Base-by-base conservation (phyloP, 2,797 vertebrate species). In the Cossypha polioptera region DNA sequence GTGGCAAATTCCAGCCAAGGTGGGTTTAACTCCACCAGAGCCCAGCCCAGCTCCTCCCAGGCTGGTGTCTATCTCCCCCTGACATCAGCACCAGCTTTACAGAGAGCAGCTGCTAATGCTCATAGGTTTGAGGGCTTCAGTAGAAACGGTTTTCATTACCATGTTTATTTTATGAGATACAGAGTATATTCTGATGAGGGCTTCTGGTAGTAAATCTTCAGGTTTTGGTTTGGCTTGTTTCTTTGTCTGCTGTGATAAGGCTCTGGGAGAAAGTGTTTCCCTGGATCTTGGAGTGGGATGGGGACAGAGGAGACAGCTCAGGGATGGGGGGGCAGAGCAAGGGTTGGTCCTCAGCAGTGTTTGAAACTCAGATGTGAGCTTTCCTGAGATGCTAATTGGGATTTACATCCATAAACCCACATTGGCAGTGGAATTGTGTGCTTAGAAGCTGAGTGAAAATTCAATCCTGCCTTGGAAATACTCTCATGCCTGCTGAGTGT, bases 161-260 rank as follows among this genome's bases (percentile, higher is more conserved):
- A 91, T 87, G 86, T 94, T 92, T 92, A 87, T 95, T 94, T 96
- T 92, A 93, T 94, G 90, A 88, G 86, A 92, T 94, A 91, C 88
- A 83, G 11, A 76, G 83, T 86, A 62, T 92, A 55, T 95, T 94
- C 90, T 83, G 86, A 95, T 89, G 87, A 92, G 33, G 59, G 89
- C 84, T 95, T 94, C 86, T 92, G 93, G 86, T 93, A 89, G 94
- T 95, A 95, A 92, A 86, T 92, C 92, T 87, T 71, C 42, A 89
- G 47, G 29, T 69, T 88, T 94, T 88, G 78, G 50, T 51, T 92
- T 91, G 77, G 33, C 11, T 90, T 50, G 13, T 69, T 76, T 50
- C 55, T 86, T 68, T 6, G 1, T 26, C 36, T 69, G 65, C 48
- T 78, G 65, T 17, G 74, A 80, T 86, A 84, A 91, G 76, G 69